Percentiles rank a stretch among this genome's conserved stretches.
Conservation (phyloP, 2,797 vertebrate species). For the Lindbergichthys nudifrons region DNA sequence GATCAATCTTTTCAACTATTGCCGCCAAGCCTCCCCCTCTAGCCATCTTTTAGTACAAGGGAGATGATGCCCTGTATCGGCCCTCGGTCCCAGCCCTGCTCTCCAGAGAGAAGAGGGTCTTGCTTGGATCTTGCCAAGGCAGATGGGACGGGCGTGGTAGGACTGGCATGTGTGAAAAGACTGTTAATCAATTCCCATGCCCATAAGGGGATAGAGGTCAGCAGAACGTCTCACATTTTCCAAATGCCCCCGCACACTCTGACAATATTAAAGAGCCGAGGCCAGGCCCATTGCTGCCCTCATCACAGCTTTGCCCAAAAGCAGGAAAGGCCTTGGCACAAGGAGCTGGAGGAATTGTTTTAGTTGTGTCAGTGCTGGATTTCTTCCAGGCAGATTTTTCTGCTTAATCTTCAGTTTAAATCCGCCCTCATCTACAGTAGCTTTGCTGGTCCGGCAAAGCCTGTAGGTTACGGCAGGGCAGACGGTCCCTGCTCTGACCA, state of each 20-base stretch:
- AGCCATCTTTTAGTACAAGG: not conserved
- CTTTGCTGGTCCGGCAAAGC: conserved; percentile 65
- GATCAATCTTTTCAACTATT: not conserved
- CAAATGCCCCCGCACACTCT: conserved; percentile 48
- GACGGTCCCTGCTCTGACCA: conserved; percentile 61
- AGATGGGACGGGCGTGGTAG: conserved; percentile 55
- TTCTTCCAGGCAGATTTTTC: conserved; percentile 75
- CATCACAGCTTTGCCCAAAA: conserved; percentile 17
- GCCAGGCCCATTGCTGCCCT: conserved; percentile 24
- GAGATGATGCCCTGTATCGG: conserved; percentile 11
- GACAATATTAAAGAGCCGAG: conserved; percentile 30
- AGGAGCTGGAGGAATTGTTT: conserved; percentile 47
- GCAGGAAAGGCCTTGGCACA: conserved; percentile 39
- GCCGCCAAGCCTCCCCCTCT: not conserved
- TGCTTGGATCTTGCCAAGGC: conserved; percentile 25
- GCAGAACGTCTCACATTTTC: conserved; percentile 55
- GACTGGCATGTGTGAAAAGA: conserved; percentile 58
- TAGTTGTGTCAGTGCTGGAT: conserved; percentile 59
- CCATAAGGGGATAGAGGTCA: conserved; percentile 49
- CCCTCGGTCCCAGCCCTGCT: conserved; percentile 33
- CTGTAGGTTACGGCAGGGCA: conserved; percentile 48
- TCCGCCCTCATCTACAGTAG: conserved; percentile 68
- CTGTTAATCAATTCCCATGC: conserved; percentile 55
- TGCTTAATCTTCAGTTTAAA: conserved; percentile 80
- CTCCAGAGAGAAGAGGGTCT: conserved; percentile 27